Percentiles rank a stretch among this genome's conserved stretches.
These are phyloP conservation scores for Euleptes europaea DNA, from an alignment of 2,113 vertebrate genomes.

Conservation along the genomic window DNA sequence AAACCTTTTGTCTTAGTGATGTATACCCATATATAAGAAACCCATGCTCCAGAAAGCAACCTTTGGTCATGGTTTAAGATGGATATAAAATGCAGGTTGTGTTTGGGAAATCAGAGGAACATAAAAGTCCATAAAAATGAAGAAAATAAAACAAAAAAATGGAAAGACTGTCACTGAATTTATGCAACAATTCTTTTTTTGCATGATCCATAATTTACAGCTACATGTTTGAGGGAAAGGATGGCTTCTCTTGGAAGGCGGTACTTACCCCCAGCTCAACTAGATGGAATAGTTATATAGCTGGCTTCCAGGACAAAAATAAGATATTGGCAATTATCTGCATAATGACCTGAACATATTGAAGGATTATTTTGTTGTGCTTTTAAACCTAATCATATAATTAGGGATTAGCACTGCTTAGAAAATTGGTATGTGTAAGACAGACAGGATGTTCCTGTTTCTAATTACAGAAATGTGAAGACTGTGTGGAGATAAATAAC, in stretches of 20 bases:
- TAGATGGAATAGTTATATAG: not conserved
- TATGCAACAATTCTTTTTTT: not conserved
- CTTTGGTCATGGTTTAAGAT: conserved; percentile 67
- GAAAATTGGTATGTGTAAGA: no score
- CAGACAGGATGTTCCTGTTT: no score
- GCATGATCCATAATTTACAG: not conserved
- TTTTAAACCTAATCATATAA: no score
- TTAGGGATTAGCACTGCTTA: not conserved
- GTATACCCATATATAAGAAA: no score
- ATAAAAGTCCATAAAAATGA: not conserved
- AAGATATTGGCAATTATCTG: not conserved
- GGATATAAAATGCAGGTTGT: conserved; percentile 31
- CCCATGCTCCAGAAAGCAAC: no score
- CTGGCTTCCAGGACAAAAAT: conserved; percentile 3
- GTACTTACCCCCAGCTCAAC: not conserved
- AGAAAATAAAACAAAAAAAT: no score
- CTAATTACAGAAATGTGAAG: no score
- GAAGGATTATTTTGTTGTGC: no score
- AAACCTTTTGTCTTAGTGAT: conserved; percentile 80
- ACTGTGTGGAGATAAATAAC: no score
- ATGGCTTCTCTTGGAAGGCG: not conserved
- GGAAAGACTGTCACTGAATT: no score
- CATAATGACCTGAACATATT: not conserved
- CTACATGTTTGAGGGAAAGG: not conserved
- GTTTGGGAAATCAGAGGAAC: conserved; percentile 33